These are phyloP conservation scores for Pachyramphus minor DNA, from an alignment of 2,113 vertebrate genomes.

Conservation along the genomic window DNA sequence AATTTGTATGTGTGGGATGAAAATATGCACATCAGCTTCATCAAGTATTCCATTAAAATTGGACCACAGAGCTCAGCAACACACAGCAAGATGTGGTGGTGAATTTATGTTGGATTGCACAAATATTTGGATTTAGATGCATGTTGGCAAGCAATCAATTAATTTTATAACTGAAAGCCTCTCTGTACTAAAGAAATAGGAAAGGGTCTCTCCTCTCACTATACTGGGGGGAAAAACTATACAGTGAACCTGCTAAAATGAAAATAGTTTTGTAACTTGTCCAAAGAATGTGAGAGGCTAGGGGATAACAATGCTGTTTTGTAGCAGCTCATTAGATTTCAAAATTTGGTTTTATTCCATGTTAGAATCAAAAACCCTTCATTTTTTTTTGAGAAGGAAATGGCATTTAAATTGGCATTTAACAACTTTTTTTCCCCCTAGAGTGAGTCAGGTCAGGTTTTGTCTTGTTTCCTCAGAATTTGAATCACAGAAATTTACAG, in stretches of 20 bases:
- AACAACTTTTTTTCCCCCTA: neutral
- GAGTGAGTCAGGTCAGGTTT: neutral
- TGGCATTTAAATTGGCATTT: neutral
- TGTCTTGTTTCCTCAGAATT: neutral
- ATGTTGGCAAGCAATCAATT: neutral
- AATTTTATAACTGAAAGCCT: neutral
- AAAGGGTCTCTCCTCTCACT: neutral
- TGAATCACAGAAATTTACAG: neutral
- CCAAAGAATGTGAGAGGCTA: neutral
- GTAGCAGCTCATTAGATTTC: neutral
- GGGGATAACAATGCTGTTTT: neutral
- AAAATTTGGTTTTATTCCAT: neutral
- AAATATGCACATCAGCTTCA: slow-evolving; percentile 26
- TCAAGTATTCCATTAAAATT: slow-evolving; percentile 33
- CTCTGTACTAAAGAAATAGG: neutral
- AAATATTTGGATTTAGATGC: slow-evolving; percentile 26
- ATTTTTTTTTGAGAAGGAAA: neutral
- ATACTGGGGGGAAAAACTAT: neutral
- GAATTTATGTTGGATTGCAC: slow-evolving; percentile 1
- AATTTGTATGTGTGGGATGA: slow-evolving; percentile 29
- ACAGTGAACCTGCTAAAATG: neutral
- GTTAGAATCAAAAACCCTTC: neutral
- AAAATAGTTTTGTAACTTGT: neutral
- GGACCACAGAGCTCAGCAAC: neutral
- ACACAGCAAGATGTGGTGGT: neutral